Base-by-base conservation (phyloP, 2,113 vertebrate genomes). In the Lepus timidus region DNA sequence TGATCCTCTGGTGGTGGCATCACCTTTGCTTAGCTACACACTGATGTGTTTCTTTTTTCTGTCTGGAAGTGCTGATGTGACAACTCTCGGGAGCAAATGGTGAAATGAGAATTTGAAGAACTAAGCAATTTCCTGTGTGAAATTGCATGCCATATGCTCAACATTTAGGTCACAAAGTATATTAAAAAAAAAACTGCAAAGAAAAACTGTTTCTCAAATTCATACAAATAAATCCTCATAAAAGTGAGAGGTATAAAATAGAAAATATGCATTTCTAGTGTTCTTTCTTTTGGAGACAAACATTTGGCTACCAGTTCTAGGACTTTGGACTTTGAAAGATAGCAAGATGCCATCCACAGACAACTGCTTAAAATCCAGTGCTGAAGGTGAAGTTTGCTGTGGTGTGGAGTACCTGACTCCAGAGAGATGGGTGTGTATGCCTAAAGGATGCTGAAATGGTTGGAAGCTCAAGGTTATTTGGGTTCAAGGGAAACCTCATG, bases 51-150 rank as follows among this genome's bases (percentile, higher is more conserved):
- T 96, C 25, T 33, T 73, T 8, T 91, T 97, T n/a, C 64, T 92
- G 51, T 94, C 85, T 96, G 76, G 73, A 97, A 29, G 33, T 68
- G 14, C 64, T 92, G 73, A 88, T 29, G 17, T 90, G 81, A 93
- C 74, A 95, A 36, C n/a, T 96, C 13, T 39, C 78, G 88, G 84
- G 49, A 82, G 65, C 91, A 95, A 92, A 80, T 70, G 86, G 68
- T 83, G 55, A 97, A 97, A 98, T 85, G 33, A 92, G 55, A 92
- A 73, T 93, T 95, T 67, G 33, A 96, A 90, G 89, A 90, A 20
- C 52, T 33, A 96, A 96, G 52, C 85, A 96, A 87, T 81, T 71
- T 90, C 94, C 87, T 33, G 9, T 75, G 88, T 85, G 51, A 90
- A 94, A 94, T 95, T 96, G 76, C 61, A 95, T 85, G 82, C 81